Evolutionary conservation across 2,113 vertebrate genomes (phyloP), one percentile per base, ranked within the genome.

Genomic region (Pipra filicauda): DNA sequence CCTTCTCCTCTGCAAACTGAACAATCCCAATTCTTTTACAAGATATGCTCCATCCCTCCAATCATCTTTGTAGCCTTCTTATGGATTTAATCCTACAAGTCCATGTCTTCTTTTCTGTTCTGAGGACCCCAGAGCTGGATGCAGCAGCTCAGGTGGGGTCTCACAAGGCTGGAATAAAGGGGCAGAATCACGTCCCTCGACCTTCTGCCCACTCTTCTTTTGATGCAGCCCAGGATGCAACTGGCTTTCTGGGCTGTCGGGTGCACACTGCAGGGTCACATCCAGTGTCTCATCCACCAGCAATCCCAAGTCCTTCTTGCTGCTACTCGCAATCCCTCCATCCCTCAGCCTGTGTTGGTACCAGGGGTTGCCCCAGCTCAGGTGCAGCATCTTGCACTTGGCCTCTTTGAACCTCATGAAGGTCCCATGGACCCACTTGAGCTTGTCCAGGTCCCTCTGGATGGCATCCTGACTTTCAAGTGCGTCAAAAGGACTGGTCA

Each of bases 281-380:
- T 44, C 59, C 43, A 51, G 22, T 26, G 31, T 44, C 76, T 51
- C 37, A 44, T 1, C 22, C 37, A 37, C 4, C 76, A 88, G 27
- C 27, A 51, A 4, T 11, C 5, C 6, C 24, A 9, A 54, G 16
- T 10, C n/a, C 6, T 52, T 59, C 1, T 33, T 1, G 0, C 8
- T 20, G 4, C 16, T 67, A 23, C 33, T 59, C 6, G 46, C 24
- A 15, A 5, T 54, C 13, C 6, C 8, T 54, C 30, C 23, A 12
- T 48, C 26, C 28, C 4, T 13, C 24, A 46, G 3, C 28, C 28
- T 75, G 61, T n/a, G 16, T 4, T 59, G 8, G 21, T 46, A 21
- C 3, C 1, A 2, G 6, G 12, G 20, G 1, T 46, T 67, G 52
- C 4, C 16, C 39, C 0, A 2, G 3, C 9, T 4, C 12, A 17